Evolutionary conservation across 2,888 invertebrate genomes (phyloP), one percentile per base, ranked within the genome.

Genomic region (Zaprionus lineosus): DNA sequence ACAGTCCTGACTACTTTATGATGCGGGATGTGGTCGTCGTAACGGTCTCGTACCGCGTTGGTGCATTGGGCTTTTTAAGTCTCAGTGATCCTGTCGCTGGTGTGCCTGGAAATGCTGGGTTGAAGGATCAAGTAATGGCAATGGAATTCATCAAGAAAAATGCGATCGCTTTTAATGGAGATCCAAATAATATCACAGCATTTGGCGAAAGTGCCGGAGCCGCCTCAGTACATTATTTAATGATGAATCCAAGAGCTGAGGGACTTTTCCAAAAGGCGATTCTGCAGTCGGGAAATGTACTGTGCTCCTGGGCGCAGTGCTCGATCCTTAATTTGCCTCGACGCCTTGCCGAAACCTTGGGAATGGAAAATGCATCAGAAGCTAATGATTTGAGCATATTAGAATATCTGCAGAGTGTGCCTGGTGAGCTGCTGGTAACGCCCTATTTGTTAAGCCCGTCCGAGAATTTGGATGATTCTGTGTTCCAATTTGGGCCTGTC

Each of bases 121-220:
- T 92, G 0, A 92, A 92, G 79, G 92, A 92, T 76, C 91, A 91
- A 81, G 79, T 91, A 0, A 56, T 91, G 74, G 91, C 91, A 0
- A 65, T 92, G 36, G 86, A 88, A 55, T 92, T 91, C 91, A 86
- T 92, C 0, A 88, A 89, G 29, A 69, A 84, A 11, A 91, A 92
- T 66, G 90, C 91, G 1, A 19, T 61, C 1, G 57, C 69, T 6
- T 92, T 92, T 57, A 90, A 91, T 63, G 92, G 91, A 1, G 91
- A 92, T 81, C 81, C 90, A 0, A 77, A 88, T 0, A 92, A 92
- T 72, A 88, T 90, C 1, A 92, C 91, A 0, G 86, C 91, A 2
- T 91, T 91, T 62, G 92, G 92, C 0, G 90, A 91, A 67, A 92
- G 91, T 75, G 91, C 91, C 15, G 92, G 92, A 4, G 90, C 88